A percentile compares a stretch with the other conserved stretches of the same genome.
Evolutionary conservation across 1,140 invertebrate species (phyloP).

Genomic region (Saccostrea glomerata): DNA sequence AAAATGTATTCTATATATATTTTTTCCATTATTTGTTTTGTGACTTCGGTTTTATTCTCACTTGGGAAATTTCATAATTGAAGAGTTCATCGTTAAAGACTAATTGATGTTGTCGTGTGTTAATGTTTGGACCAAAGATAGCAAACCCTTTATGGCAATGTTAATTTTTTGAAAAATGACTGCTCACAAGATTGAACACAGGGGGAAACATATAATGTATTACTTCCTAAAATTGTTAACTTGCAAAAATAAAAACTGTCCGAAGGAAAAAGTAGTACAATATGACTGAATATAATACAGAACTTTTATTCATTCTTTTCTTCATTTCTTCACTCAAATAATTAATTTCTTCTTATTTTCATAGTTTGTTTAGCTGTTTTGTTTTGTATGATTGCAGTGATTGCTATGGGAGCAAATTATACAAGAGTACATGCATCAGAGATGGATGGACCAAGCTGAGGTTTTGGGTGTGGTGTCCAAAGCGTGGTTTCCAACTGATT

Average conservation of each 20-base stretch:
- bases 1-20: too few species aligned
- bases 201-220: neutral
- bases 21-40: too few species aligned
- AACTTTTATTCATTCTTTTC: too few species aligned
- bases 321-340: too few species aligned
- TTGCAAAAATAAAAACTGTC: neutral
- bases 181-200: neutral
- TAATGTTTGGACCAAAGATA: neutral
- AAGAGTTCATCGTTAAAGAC: too few species aligned
- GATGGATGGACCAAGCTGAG: neutral
- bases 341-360: too few species aligned
- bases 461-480: constrained; percentile 3
- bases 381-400: neutral
- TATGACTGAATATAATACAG: too few species aligned
- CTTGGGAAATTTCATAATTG: too few species aligned
- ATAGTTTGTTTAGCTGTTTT: too few species aligned
- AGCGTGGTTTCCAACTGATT: neutral
- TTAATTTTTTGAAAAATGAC: too few species aligned
- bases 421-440: neutral
- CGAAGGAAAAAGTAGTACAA: neutral
- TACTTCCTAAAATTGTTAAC: neutral
- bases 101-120: too few species aligned
- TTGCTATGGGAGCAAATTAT: neutral
- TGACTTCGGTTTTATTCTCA: neutral
- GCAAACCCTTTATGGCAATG: too few species aligned